Evolutionary conservation across 2,888 invertebrate species (phyloP).

Genomic region (Tuta absoluta): DNA sequence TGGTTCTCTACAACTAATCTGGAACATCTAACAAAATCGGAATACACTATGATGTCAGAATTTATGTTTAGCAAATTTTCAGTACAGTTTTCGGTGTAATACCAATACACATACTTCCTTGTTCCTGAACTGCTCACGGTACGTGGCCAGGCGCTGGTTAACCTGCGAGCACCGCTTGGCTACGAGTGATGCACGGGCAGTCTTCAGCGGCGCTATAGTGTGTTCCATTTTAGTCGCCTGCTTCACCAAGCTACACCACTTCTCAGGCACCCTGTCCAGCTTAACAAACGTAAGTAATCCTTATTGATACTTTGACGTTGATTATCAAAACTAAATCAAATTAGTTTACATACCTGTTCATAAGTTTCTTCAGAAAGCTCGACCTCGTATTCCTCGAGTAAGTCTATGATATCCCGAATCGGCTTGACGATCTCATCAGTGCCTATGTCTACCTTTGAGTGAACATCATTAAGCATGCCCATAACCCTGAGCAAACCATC

Average conservation of each 20-base stretch:
- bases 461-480: conserved; percentile 91
- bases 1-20: conserved; percentile 84
- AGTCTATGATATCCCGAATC: conserved; percentile 90
- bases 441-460: conserved; percentile 81
- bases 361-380: conserved; percentile 90
- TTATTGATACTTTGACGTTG: too few species aligned
- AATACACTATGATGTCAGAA: not conserved
- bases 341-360: conserved; percentile 80
- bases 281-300: conserved; percentile 36
- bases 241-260: conserved; percentile 93
- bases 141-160: conserved; percentile 88
- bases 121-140: conserved; percentile 86
- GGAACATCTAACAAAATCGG: conserved; percentile 78
- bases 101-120: conserved; percentile 56
- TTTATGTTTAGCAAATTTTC: too few species aligned
- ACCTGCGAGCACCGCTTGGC: conserved; percentile 90
- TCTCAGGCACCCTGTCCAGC: conserved; percentile 90
- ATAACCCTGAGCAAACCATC: conserved; percentile 91
- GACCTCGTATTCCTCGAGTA: conserved; percentile 92
- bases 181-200: conserved; percentile 92
- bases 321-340: too few species aligned
- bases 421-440: conserved; percentile 96
- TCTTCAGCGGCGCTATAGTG: conserved; percentile 92
- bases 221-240: conserved; percentile 91
- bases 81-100: too few species aligned